Evolutionary conservation across 2,888 invertebrate species (phyloP).

Genomic region (Lomographa bimaculata): DNA sequence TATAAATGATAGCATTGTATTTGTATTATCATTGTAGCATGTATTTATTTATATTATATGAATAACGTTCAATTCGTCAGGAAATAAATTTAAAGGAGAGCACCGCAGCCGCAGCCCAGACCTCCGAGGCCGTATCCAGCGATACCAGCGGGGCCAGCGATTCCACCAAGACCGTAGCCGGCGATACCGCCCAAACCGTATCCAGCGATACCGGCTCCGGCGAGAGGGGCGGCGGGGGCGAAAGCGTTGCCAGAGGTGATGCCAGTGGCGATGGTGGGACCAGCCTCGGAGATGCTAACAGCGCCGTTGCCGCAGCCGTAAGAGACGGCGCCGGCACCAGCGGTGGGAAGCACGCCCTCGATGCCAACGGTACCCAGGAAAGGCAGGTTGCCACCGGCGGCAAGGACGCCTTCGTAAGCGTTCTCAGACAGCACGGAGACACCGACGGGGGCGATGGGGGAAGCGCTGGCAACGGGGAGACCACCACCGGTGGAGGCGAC

Average conservation of each 20-base stretch:
- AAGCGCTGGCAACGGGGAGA: constrained; percentile 40
- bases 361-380: constrained; percentile 43
- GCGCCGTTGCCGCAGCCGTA: constrained; percentile 46
- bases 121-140: constrained; percentile 1
- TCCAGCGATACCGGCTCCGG: constrained; percentile 7
- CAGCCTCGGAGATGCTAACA: constrained; percentile 32
- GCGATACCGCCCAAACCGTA: constrained; percentile 12
- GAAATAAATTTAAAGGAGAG: constrained; percentile 2
- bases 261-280: constrained; percentile 9
- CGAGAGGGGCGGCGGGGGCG: constrained; percentile 1
- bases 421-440: constrained; percentile 48
- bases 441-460: constrained; percentile 41
- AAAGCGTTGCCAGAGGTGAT: too few species aligned
- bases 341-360: constrained; percentile 47
- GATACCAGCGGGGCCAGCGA: background rate
- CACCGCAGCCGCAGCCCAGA: constrained; percentile 1
- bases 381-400: constrained; percentile 43
- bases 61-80: too few species aligned
- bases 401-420: constrained; percentile 40
- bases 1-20: too few species aligned
- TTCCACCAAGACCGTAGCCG: constrained; percentile 3
- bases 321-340: constrained; percentile 41
- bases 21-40: too few species aligned
- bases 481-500: constrained; percentile 35
- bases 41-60: too few species aligned